Conservation (phyloP, 2,113 vertebrate genomes). For the Tupaia tana region DNA sequence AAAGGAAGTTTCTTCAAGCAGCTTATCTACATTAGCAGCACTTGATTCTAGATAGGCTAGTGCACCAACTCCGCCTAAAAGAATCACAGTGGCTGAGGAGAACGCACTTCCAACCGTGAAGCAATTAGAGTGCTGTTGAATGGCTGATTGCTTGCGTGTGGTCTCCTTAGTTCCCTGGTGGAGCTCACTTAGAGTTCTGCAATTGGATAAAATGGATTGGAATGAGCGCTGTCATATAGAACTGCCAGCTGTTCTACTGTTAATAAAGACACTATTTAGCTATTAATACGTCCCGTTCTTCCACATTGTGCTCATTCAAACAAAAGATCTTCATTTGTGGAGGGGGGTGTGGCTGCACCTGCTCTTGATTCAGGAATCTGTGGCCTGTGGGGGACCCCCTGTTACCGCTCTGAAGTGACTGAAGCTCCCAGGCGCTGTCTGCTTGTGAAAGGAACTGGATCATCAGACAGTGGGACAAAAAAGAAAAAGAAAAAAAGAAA, state of each 20-base stretch:
- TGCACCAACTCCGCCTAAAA: conserved; percentile 81
- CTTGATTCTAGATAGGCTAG: conserved; percentile 81
- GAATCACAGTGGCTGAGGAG: conserved; percentile 84
- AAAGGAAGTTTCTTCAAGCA: conserved; percentile 74
- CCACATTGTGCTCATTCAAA: conserved; percentile 74
- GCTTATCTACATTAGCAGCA: conserved; percentile 76
- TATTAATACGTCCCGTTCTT: conserved; percentile 86
- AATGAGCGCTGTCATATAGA: conserved; percentile 85
- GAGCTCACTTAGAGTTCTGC: conserved; percentile 81
- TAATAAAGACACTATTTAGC: conserved; percentile 87
- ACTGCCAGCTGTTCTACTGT: conserved; percentile 87
- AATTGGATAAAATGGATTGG: conserved; percentile 87
- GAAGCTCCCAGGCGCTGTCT: conserved; percentile 27
- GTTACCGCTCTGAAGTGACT: neutral
- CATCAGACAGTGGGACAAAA: neutral
- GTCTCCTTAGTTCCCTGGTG: conserved; percentile 83
- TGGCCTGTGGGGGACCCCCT: conserved; percentile 53
- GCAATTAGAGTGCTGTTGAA: conserved; percentile 85
- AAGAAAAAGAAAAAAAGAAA: neutral
- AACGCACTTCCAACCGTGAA: conserved; percentile 86
- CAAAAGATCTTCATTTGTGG: conserved; percentile 77
- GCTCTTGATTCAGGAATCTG: conserved; percentile 75
- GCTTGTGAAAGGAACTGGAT: neutral
- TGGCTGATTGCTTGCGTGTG: conserved; percentile 83
- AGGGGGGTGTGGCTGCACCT: conserved; percentile 84